Evolutionary conservation across 2,888 invertebrate genomes (phyloP).

Genomic region (Amiota communis): DNA sequence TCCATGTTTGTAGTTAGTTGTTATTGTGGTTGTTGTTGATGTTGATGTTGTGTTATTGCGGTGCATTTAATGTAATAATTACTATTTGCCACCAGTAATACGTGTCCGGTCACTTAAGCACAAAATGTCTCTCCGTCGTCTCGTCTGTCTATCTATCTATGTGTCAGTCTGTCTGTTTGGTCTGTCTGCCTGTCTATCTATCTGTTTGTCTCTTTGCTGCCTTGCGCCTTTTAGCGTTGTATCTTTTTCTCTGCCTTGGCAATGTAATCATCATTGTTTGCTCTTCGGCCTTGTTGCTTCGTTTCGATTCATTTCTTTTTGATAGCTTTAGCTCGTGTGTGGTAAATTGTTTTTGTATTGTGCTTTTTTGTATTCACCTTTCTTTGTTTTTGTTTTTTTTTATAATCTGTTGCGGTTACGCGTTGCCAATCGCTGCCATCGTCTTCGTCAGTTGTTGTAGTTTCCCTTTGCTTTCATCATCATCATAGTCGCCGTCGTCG

Average conservation of each 20-base stretch:
- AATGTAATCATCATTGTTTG: not conserved
- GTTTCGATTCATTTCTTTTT: not conserved
- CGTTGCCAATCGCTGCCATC: constrained; percentile 42
- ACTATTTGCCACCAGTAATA: constrained; percentile 71
- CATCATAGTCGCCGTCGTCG: constrained; percentile 56
- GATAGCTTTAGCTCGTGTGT: constrained; percentile 46
- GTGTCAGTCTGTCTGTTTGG: constrained; percentile 29
- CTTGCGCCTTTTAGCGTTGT: not conserved
- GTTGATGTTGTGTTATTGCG: constrained; percentile 57
- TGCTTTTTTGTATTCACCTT: constrained; percentile 35
- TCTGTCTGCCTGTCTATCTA: constrained; percentile 22
- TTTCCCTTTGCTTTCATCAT: constrained; percentile 53
- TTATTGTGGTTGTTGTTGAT: constrained; percentile 46
- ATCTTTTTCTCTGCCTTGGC: not conserved
- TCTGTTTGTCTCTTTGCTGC: constrained; percentile 9
- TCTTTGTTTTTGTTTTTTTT: constrained; percentile 27
- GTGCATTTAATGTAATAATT: constrained; percentile 71
- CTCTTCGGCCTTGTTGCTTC: too few species aligned
- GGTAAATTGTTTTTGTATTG: constrained; percentile 56
- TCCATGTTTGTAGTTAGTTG: constrained; percentile 18
- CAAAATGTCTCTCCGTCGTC: constrained; percentile 34
- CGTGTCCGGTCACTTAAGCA: constrained; percentile 56
- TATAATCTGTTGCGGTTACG: constrained; percentile 57
- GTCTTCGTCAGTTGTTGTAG: constrained; percentile 13
- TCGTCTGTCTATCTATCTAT: constrained; percentile 9